These are phyloP conservation scores for Cephus cinctus DNA, from an alignment of 1,140 invertebrate genomes.

Conservation along the genomic window DNA sequence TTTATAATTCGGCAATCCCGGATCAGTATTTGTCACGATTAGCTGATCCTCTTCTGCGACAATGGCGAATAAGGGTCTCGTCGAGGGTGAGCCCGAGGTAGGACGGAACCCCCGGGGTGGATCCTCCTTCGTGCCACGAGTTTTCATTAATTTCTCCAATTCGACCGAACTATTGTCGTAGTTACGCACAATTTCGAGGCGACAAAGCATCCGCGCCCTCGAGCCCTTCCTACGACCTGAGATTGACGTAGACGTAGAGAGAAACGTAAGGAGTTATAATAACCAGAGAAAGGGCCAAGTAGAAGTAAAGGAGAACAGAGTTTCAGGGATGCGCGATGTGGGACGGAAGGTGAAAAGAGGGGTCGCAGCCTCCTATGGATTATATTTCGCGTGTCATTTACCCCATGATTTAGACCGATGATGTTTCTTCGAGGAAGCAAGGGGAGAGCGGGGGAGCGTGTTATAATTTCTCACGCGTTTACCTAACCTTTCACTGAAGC, in stretches of 20 bases:
- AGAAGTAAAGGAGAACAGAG: background rate
- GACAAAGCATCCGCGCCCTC: conserved; percentile 36
- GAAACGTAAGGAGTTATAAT: conserved; percentile 25
- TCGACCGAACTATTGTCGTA: conserved; percentile 47
- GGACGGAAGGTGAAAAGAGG: conserved; percentile 20
- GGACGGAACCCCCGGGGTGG: no score
- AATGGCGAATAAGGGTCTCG: conserved; percentile 17
- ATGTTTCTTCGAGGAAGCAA: conserved; percentile 1
- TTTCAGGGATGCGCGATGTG: conserved; percentile 7
- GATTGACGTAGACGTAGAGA: conserved; percentile 27
- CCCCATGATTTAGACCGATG: conserved; percentile 34
- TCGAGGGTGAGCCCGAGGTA: conserved; percentile 20
- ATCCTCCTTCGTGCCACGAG: conserved; percentile 28
- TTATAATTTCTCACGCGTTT: no score
- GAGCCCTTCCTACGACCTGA: no score
- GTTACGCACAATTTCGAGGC: conserved; percentile 48
- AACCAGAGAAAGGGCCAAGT: conserved; percentile 6
- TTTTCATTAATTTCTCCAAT: conserved; percentile 53
- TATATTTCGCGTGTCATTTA: conserved; percentile 43
- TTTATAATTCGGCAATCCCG: conserved; percentile 55
- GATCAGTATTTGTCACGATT: conserved; percentile 58
- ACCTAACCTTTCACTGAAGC: no score
- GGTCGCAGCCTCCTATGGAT: conserved; percentile 28
- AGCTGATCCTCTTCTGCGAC: conserved; percentile 35
- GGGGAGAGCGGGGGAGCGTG: background rate